Percentiles rank a stretch among this genome's conserved stretches.
These are phyloP conservation scores for Parnassius mnemosyne DNA, from an alignment of 2,888 invertebrate species.

Conservation along the genomic window DNA sequence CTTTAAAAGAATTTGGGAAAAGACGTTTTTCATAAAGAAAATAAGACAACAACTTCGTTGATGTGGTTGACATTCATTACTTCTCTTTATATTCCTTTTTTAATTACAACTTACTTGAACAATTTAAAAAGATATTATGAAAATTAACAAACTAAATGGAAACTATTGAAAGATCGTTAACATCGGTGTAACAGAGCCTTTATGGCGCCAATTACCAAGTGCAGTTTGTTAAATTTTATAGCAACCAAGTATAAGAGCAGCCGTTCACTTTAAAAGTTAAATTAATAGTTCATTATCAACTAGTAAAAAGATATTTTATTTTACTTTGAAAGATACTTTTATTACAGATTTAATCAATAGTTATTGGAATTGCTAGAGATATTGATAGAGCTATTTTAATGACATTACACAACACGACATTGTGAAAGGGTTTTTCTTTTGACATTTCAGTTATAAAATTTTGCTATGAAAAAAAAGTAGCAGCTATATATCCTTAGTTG, in stretches of 20 bases:
- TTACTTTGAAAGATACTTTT: not conserved
- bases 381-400: too few relatives aligned
- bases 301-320: conserved; percentile 11
- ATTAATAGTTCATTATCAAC: conserved; percentile 9
- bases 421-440: conserved; percentile 8
- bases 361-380: conserved; percentile 3
- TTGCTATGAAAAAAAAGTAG: too few relatives aligned
- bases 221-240: conserved; percentile 19
- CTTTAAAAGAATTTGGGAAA: too few relatives aligned
- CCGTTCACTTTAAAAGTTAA: conserved; percentile 13
- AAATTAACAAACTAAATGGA: not conserved
- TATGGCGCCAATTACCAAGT: conserved; percentile 11
- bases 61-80: too few relatives aligned
- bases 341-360: not conserved
- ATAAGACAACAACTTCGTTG: too few relatives aligned
- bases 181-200: conserved; percentile 4
- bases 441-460: too few relatives aligned
- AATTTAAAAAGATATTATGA: too few relatives aligned
- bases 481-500: too few relatives aligned
- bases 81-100: too few relatives aligned
- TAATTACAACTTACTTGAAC: too few relatives aligned
- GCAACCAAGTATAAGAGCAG: conserved; percentile 5
- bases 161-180: conserved; percentile 9
- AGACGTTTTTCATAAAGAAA: too few relatives aligned
- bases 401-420: too few relatives aligned